phyloP scores from a whole-genome alignment of 2,113 vertebrate species.

The Pangasianodon gigas region DNA sequence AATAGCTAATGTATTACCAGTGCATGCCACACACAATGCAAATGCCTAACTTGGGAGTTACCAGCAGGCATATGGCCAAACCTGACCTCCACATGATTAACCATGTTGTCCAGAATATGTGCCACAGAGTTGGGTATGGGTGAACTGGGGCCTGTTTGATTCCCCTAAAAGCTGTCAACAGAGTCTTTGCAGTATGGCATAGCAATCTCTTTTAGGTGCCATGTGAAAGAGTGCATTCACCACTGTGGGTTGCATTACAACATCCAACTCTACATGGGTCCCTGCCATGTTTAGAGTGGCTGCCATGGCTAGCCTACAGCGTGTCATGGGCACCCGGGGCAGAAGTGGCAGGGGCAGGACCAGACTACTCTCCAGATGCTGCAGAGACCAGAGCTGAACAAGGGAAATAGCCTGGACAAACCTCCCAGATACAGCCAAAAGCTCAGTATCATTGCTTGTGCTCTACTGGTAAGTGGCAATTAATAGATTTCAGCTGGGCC shows the following conservation, averaged over 20 bases:
- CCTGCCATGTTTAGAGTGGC: not conserved
- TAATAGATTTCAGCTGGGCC: not conserved
- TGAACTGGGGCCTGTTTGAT: not conserved
- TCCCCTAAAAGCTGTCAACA: not conserved
- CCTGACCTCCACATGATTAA: not conserved
- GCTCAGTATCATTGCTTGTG: not conserved
- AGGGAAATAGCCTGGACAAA: not conserved
- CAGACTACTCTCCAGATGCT: conserved; percentile 14
- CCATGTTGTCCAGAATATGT: not conserved
- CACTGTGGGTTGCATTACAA: not conserved
- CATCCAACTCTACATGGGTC: conserved; percentile 2
- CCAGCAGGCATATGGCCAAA: not conserved
- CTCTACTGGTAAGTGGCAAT: not conserved
- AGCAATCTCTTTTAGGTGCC: not conserved
- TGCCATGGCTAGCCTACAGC: conserved; percentile 14
- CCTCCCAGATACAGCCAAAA: not conserved
- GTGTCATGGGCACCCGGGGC: not conserved
- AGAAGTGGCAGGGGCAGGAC: not conserved
- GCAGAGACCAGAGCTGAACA: conserved; percentile 2
- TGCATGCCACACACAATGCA: conserved; percentile 11
- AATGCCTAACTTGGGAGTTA: not conserved
- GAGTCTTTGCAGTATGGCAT: not conserved
- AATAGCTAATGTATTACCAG: not conserved
- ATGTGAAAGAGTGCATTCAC: not conserved
- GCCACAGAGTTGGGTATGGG: not conserved